Base-by-base conservation (phyloP, 1,140 invertebrate genomes). In the Drosophila prosaltans region DNA sequence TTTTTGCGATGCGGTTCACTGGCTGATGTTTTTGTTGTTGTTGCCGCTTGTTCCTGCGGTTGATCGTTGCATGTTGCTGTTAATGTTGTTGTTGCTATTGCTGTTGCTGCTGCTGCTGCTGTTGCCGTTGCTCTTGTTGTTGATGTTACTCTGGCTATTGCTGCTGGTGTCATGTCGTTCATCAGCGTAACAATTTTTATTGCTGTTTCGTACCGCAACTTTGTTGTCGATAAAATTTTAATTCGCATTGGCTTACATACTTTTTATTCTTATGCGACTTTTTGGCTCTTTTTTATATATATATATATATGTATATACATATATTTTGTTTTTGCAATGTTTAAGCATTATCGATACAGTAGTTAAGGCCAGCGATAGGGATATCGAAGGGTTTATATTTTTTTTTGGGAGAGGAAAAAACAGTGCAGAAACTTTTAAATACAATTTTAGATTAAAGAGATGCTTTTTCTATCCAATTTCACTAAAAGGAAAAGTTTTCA, bases 141-240 rank as follows among this genome's bases (percentile, higher is more conserved):
- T 72, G 69, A 30, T 72, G 70, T 24, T 72, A 45, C 9, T 45
- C 48, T 41, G 68, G 72, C 21, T 63, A 54, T 40, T 69, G 68
- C 69, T 76, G 65, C 66, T 54, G 26, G 43, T 76, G 74, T 74
- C 74, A 76, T 74, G 74, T 72, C 64, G 83, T 86, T 83, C 83
- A 88, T 86, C 83, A 88, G 72, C 73, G 74, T 76, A 70, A 32
- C 62, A 86, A 86, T 86, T 88, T 86, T 88, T 57, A 76, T 76
- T 77, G 69, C 74, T 28, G 63, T 45, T 54, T 83, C 64, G 67
- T 71, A 74, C 83, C 84, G 80, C 83, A 88, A 89, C 76, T 80
- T 89, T 83, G 84, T 88, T 88, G 83, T 77, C 80, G 84, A 88
- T 88, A 88, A 83, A 88, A 89, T 88, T 88, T 88, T 89, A 88